A percentile compares a stretch with the other conserved stretches of the same genome.
Conservation (phyloP, 2,797 vertebrate genomes). For the Bovichtus variegatus region DNA sequence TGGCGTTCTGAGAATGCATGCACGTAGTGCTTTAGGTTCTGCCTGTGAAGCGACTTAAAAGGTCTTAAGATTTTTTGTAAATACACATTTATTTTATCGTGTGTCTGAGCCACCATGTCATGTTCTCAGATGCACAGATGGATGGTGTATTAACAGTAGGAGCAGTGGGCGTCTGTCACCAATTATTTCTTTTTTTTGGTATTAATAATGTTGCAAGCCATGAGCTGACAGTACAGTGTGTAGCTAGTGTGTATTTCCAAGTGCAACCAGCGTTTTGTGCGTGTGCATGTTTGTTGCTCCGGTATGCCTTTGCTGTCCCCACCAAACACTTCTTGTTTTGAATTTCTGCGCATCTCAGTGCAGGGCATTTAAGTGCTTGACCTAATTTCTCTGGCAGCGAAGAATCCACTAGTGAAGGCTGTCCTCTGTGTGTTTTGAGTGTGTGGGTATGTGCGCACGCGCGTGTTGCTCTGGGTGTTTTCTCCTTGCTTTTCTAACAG, state of each 20-base stretch:
- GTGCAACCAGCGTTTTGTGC: constrained; percentile 43
- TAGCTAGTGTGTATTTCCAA: constrained; percentile 27
- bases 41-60: constrained; percentile 9
- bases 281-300: constrained; percentile 37
- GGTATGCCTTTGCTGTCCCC: constrained; percentile 43
- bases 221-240: constrained; percentile 35
- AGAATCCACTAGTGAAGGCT: constrained; percentile 86
- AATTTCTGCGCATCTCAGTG: constrained; percentile 74
- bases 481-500: constrained; percentile 87
- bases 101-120: constrained; percentile 42
- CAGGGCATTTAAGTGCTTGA: constrained; percentile 87
- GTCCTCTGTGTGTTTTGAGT: constrained; percentile 80
- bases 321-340: constrained; percentile 66
- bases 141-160: constrained; percentile 49
- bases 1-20: constrained; percentile 39
- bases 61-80: constrained; percentile 16
- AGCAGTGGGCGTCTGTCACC: constrained; percentile 45
- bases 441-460: constrained; percentile 54
- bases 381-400: constrained; percentile 86
- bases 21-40: constrained; percentile 15
- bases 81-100: constrained; percentile 20
- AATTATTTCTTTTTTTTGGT: constrained; percentile 42
- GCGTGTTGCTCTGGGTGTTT: constrained; percentile 85
- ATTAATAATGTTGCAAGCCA: constrained; percentile 51
- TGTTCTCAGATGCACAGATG: constrained; percentile 62